Base-by-base conservation (phyloP, 2,797 vertebrate genomes). In the Dendrocincla fuliginosa region DNA sequence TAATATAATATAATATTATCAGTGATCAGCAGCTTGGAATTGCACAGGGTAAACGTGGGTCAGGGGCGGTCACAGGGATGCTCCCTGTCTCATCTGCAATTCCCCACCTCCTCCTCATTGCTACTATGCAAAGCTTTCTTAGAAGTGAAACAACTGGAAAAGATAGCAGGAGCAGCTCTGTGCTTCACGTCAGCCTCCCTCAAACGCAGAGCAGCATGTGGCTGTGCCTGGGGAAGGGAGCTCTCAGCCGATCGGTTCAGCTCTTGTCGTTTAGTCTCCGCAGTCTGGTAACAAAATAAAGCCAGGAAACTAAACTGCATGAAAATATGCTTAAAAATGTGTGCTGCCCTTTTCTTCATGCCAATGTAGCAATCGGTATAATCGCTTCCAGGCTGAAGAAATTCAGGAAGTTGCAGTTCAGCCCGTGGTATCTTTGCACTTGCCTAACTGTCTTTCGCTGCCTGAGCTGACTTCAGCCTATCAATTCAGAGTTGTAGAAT, bases 181-280 rank as follows among this genome's bases (percentile, higher is more conserved):
- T 6, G n/a, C 73, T 75, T 64, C 18, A 2, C 2, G 4, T 30
- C 2, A 7, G 50, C 69, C 76, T 69, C 89, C 61, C 75, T 67
- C 74, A 28, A 13, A 10, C 0, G 0, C 1, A 0, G 69, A 73
- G 63, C 59, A 16, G 55, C 6, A 0, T 5, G 46, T 55, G 84
- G 57, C 77, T 46, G 28, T 37, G 78, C 63, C 61, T 35, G 25
- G 2, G 17, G 11, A 61, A 37, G 47, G 4, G 6, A 57, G 37
- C 77, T 39, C 59, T 63, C 16, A 13, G 44, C 27, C 33, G 25
- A 25, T 39, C 2, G 0, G 15, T 55, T 69, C 39, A 65, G 59
- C 63, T 50, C 65, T 32, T 46, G 55, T 18, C 11, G 24, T 63
- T 86, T 69, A n/a, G 33, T 65, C 71, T 67, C 49, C 53, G 25